Conservation (phyloP, 2,888 invertebrate species). For the Disparrhopalites patrizii region DNA sequence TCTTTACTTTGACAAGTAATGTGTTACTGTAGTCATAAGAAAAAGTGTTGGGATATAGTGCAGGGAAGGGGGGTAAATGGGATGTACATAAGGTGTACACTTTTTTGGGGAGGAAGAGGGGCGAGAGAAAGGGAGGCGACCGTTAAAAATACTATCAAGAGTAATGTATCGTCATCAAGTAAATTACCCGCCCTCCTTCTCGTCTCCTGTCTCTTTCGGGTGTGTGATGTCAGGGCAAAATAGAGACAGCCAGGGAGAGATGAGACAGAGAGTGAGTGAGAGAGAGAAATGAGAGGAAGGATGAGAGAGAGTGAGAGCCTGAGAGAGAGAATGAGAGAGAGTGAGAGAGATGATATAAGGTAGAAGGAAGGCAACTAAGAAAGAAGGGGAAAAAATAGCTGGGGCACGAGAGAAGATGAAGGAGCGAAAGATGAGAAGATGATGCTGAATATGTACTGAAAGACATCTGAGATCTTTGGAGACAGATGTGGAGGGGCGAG, state of each 20-base stretch:
- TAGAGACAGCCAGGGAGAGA: neutral
- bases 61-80: too few species aligned
- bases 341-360: neutral
- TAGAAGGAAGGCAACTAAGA: too few species aligned
- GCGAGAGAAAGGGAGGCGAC: constrained; percentile 4
- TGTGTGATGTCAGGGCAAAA: too few species aligned
- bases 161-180: constrained; percentile 44
- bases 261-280: neutral
- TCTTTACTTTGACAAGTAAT: too few species aligned
- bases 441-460: too few species aligned
- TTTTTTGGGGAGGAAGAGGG: neutral
- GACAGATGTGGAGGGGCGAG: too few species aligned
- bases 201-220: constrained; percentile 6
- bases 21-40: neutral
- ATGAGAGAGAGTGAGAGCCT: too few species aligned
- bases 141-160: constrained; percentile 32
- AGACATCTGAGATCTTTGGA: too few species aligned
- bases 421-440: too few species aligned
- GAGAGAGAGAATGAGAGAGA: neutral
- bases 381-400: too few species aligned
- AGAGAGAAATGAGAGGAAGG: neutral
- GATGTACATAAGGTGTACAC: too few species aligned
- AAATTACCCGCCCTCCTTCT: constrained; percentile 37
- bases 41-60: neutral
- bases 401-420: too few species aligned